Percentiles rank a stretch among this genome's conserved stretches.
Evolutionary conservation across 2,113 vertebrate genomes (phyloP).

Genomic region (Galeopterus variegatus): DNA sequence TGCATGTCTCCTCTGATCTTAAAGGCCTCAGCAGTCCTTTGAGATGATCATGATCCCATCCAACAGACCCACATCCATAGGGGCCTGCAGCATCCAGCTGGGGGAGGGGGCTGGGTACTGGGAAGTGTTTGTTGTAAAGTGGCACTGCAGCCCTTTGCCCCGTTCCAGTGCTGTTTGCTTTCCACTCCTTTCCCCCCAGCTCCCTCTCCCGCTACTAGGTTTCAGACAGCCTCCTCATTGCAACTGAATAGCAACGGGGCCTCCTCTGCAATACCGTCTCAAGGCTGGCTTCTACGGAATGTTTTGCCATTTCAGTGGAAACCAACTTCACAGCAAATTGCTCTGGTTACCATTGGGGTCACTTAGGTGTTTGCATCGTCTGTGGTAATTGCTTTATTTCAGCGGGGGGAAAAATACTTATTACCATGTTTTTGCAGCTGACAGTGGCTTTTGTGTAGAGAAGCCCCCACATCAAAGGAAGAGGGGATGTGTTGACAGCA

Average conservation of each 20-base stretch:
- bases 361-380: slow-evolving; percentile 63
- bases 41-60: not conserved
- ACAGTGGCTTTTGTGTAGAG: slow-evolving; percentile 70
- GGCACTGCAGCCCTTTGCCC: not conserved
- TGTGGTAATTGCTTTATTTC: slow-evolving; percentile 75
- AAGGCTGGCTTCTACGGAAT: not conserved
- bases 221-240: not conserved
- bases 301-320: slow-evolving; percentile 62
- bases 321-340: slow-evolving; percentile 65
- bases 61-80: not conserved
- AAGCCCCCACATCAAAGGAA: slow-evolving; percentile 64
- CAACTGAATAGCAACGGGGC: not conserved
- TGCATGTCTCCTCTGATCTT: not conserved
- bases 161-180: not conserved
- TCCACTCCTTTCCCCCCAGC: not conserved
- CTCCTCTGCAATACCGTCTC: not conserved
- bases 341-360: slow-evolving; percentile 53
- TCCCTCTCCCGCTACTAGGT: not conserved
- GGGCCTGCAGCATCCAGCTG: too few species aligned
- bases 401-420: slow-evolving; percentile 63
- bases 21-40: not conserved
- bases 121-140: not conserved
- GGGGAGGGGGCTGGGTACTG: not conserved
- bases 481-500: not conserved
- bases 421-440: slow-evolving; percentile 71